phyloP scores from a whole-genome alignment of 2,113 vertebrate species.

The Empidonax alnorum region DNA sequence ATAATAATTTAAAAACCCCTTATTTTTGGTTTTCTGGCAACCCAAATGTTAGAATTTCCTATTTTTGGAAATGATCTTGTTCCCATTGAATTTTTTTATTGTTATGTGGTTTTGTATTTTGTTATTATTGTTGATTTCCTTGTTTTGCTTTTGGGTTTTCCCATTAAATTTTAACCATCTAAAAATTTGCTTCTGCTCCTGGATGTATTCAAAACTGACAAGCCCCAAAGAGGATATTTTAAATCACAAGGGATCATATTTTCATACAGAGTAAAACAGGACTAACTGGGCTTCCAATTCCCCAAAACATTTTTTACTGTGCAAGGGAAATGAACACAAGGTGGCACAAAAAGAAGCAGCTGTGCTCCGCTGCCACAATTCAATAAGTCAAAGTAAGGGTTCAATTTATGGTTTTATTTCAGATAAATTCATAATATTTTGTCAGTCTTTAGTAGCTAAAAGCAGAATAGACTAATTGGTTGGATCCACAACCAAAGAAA shows the following conservation, averaged over 20 bases:
- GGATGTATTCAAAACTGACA: not conserved
- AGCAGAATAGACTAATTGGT: not conserved
- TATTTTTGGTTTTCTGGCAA: not conserved
- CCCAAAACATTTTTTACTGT: not conserved
- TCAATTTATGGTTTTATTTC: not conserved
- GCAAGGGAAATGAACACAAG: not conserved
- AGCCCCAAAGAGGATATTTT: not conserved
- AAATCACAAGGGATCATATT: not conserved
- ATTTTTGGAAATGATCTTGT: not conserved
- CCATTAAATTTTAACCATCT: not conserved
- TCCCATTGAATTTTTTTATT: not conserved
- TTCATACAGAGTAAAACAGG: not conserved
- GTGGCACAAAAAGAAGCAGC: not conserved
- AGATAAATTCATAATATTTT: not conserved
- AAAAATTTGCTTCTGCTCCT: not conserved
- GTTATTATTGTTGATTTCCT: not conserved
- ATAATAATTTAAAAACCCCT: not conserved
- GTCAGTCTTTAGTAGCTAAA: not conserved
- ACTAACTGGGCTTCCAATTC: not conserved
- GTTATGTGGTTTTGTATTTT: no score
- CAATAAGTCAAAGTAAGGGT: not conserved
- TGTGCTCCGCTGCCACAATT: not conserved
- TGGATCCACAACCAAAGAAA: not conserved
- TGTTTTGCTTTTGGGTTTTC: not conserved
- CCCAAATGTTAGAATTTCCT: not conserved